Evolutionary conservation across 2,113 vertebrate genomes (phyloP).

Genomic region (Nycticryphes semicollaris): DNA sequence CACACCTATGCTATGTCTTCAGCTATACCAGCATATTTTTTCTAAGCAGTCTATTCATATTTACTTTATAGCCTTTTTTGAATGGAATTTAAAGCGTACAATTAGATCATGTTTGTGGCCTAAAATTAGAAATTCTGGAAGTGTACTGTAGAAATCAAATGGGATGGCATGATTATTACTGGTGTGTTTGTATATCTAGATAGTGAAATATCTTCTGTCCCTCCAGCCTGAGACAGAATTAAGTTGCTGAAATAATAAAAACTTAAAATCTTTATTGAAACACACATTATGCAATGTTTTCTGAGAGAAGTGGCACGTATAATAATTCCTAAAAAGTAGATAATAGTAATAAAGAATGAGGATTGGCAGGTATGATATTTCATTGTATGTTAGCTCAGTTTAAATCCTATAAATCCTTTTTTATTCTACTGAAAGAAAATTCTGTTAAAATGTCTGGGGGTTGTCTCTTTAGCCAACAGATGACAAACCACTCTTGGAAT

Average conservation of each 20-base stretch:
- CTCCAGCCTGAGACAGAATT: not conserved
- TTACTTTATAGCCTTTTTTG: not conserved
- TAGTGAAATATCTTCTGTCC: not conserved
- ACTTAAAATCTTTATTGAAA: not conserved
- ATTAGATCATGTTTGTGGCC: not conserved
- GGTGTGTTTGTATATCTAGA: not conserved
- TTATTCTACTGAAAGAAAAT: not conserved
- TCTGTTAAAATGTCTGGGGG: not conserved
- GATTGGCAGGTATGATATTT: not conserved
- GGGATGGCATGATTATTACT: not conserved
- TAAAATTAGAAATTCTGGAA: not conserved
- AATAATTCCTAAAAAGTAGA: not conserved
- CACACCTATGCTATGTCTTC: not conserved
- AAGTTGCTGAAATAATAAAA: not conserved
- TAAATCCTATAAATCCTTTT: not conserved
- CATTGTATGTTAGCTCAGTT: not conserved
- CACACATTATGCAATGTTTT: not conserved
- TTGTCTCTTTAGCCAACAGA: not conserved
- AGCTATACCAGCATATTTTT: not conserved
- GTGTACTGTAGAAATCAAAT: not conserved
- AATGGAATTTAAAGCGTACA: not conserved
- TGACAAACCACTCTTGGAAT: conserved; percentile 15
- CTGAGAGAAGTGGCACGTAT: not conserved
- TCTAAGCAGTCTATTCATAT: not conserved
- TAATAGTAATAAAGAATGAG: not conserved